Evolutionary conservation across 2,113 vertebrate species (phyloP).

Genomic region (Vidua macroura): DNA sequence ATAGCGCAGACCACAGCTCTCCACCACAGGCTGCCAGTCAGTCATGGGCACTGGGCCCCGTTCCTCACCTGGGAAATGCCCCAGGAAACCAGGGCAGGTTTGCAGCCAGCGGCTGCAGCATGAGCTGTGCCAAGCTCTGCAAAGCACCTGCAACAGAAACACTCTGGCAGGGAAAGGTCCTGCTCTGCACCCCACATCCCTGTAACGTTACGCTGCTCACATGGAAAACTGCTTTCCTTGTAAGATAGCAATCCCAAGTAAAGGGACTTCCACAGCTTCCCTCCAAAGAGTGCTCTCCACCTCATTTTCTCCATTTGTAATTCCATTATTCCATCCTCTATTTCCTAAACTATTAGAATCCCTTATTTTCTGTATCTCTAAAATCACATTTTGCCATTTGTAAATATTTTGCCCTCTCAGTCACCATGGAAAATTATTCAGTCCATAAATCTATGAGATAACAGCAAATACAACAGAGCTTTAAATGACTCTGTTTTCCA

Average conservation of each 20-base stretch:
- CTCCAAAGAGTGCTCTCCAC: not conserved
- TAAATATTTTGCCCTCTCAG: not conserved
- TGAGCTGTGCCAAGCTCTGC: accelerated
- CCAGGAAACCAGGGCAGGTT: accelerated
- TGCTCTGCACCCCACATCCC: not conserved
- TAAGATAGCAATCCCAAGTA: not conserved
- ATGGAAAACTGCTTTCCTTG: accelerated
- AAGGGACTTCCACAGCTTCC: not conserved
- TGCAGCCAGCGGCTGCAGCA: accelerated
- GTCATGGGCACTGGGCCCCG: accelerated
- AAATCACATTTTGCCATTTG: not conserved
- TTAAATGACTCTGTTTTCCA: not conserved
- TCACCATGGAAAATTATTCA: not conserved
- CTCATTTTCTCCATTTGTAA: not conserved
- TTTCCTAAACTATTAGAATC: not conserved
- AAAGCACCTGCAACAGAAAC: not conserved
- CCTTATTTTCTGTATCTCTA: not conserved
- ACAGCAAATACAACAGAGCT: not conserved
- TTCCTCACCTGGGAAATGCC: accelerated
- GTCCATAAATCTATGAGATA: not conserved
- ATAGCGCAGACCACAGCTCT: accelerated
- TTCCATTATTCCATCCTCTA: not conserved
- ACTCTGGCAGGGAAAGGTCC: accelerated
- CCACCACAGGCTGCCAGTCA: not conserved
- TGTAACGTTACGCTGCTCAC: accelerated